Conservation (phyloP, 2,113 vertebrate genomes). For the Dolichotis patagonum region DNA sequence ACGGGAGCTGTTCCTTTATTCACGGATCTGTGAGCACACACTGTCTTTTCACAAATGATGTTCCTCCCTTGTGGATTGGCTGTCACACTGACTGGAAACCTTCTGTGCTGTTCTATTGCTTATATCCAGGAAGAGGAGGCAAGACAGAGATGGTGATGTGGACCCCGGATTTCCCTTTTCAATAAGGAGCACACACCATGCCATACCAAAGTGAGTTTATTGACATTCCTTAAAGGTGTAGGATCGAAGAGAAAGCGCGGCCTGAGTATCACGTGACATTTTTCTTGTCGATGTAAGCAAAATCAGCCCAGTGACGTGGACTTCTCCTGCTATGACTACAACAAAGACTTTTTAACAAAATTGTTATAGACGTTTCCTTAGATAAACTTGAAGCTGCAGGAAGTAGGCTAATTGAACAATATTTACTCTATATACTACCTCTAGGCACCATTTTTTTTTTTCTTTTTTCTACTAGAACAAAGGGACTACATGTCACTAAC, state of each 20-base stretch:
- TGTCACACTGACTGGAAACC: background rate
- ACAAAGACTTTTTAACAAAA: constrained; percentile 86
- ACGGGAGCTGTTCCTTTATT: background rate
- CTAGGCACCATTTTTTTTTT: constrained; percentile 83
- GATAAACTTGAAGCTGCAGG: constrained; percentile 85
- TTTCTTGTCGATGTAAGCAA: constrained; percentile 87
- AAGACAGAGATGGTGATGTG: background rate
- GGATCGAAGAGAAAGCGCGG: constrained; percentile 90
- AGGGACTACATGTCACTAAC: constrained; percentile 85
- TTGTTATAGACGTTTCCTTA: constrained; percentile 82
- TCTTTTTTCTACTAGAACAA: constrained; percentile 82
- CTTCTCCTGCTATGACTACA: constrained; percentile 85
- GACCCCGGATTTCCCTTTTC: constrained; percentile 21
- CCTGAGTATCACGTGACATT: constrained; percentile 92
- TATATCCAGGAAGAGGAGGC: background rate
- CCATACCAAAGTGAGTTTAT: constrained; percentile 94
- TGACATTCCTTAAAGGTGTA: constrained; percentile 92
- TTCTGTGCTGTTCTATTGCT: background rate
- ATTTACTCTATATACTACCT: constrained; percentile 85
- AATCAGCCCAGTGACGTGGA: constrained; percentile 86
- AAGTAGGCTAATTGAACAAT: constrained; percentile 85
- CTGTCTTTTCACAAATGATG: background rate
- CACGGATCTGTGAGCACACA: background rate
- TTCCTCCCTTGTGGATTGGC: background rate
- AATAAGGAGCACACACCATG: constrained; percentile 84